phyloP scores from a whole-genome alignment of 2,113 vertebrate genomes.

The Jaculus jaculus region DNA sequence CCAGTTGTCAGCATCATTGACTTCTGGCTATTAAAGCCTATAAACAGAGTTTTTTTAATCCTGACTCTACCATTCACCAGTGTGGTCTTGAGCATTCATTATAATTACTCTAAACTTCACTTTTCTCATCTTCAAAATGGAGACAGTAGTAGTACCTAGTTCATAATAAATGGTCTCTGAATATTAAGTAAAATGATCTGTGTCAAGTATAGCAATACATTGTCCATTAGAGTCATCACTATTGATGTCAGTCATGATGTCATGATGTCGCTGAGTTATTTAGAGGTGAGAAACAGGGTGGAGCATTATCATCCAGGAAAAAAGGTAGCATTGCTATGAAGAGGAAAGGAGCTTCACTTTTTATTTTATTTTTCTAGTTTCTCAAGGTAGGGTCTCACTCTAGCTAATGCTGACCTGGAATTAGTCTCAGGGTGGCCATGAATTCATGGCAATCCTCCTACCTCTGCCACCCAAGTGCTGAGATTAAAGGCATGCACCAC shows the following conservation, averaged over 20 bases:
- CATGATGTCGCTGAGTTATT: neutral
- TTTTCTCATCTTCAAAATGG: slow-evolving; percentile 29
- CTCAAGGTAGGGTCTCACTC: too few species aligned
- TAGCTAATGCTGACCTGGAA: too few species aligned
- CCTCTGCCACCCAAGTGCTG: too few species aligned
- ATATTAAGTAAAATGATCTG: neutral
- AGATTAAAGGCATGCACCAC: too few species aligned
- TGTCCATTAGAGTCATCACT: neutral
- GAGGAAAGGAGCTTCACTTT: neutral
- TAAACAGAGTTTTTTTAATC: neutral
- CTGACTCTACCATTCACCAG: neutral
- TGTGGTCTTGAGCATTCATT: neutral
- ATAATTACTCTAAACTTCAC: neutral
- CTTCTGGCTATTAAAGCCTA: neutral
- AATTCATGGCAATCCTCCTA: too few species aligned
- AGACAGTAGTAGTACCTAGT: neutral
- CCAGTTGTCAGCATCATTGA: neutral
- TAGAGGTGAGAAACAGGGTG: neutral
- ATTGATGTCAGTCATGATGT: neutral
- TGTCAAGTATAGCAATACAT: neutral
- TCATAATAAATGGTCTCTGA: neutral
- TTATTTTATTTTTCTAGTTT: too few species aligned
- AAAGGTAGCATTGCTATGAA: neutral
- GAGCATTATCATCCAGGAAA: neutral
- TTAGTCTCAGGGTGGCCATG: too few species aligned